Evolutionary conservation across 2,113 vertebrate species (phyloP).

Genomic region (Erythrocebus patas): DNA sequence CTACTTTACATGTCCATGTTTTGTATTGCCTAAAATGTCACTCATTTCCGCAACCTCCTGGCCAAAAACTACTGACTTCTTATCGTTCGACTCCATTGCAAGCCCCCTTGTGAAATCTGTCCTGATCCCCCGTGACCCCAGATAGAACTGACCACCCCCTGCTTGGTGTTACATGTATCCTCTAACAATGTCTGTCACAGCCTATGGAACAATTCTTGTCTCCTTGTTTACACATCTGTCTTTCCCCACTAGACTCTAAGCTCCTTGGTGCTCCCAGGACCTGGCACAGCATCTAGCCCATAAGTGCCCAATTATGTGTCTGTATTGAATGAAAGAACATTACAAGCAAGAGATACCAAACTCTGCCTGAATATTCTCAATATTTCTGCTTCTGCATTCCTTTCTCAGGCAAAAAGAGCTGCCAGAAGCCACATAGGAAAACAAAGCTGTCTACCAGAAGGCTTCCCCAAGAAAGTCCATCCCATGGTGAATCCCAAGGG

Average conservation of each 20-base stretch:
- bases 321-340: not conserved
- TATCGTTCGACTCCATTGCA: not conserved
- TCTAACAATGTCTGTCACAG: too few species aligned
- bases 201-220: not conserved
- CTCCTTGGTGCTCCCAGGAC: not conserved
- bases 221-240: not conserved
- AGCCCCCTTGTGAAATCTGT: not conserved
- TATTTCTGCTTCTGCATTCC: not conserved
- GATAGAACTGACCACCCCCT: not conserved
- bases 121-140: not conserved
- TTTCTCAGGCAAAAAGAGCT: not conserved
- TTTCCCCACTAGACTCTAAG: not conserved
- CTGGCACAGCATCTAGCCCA: not conserved
- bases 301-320: fast-evolving
- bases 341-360: too few species aligned
- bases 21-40: not conserved
- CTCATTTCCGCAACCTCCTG: not conserved
- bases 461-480: not conserved
- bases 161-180: not conserved
- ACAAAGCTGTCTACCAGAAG: not conserved
- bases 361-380: not conserved
- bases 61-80: not conserved
- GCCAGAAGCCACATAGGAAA: not conserved
- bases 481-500: not conserved
- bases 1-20: too few species aligned